Evolutionary conservation across 2,797 vertebrate species (phyloP).

Genomic region (Pelobates cultripes): DNA sequence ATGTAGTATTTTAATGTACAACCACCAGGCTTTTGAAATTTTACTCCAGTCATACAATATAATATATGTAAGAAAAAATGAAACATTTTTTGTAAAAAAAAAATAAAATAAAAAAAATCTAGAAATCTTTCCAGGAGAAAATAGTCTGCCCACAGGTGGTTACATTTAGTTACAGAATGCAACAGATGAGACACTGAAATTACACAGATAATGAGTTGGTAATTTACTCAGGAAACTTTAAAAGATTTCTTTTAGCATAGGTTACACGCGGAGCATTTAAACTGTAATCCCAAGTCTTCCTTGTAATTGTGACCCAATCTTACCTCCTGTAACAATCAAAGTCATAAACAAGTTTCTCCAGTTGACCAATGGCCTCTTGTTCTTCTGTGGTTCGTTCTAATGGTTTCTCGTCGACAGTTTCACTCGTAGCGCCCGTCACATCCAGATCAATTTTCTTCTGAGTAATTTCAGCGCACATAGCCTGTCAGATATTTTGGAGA

Average conservation of each 20-base stretch:
- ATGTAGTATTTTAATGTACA: background rate
- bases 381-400: slow-evolving; percentile 10
- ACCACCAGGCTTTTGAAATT: slow-evolving; percentile 4
- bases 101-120: slow-evolving; percentile 1
- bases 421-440: slow-evolving; percentile 12
- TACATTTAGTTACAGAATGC: slow-evolving; percentile 32
- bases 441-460: slow-evolving; percentile 30
- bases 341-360: slow-evolving; percentile 15
- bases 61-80: background rate
- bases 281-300: background rate
- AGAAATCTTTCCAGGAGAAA: slow-evolving; percentile 16
- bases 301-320: slow-evolving; percentile 15
- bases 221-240: slow-evolving; percentile 31
- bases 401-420: slow-evolving; percentile 1
- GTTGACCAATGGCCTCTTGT: slow-evolving; percentile 43
- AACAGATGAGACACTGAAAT: slow-evolving; percentile 48
- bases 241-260: slow-evolving; percentile 11
- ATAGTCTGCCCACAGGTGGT: slow-evolving; percentile 33
- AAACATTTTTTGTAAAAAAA: background rate
- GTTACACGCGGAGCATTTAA: slow-evolving; percentile 16
- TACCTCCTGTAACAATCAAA: slow-evolving; percentile 32
- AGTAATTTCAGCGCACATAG: slow-evolving; percentile 10
- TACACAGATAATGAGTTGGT: slow-evolving; percentile 37
- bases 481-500: slow-evolving; percentile 40
- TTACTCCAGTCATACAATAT: slow-evolving; percentile 36